Percentiles rank a stretch among this genome's conserved stretches.
Evolutionary conservation across 2,888 invertebrate genomes (phyloP).

Genomic region (Diachrysia chrysitis): DNA sequence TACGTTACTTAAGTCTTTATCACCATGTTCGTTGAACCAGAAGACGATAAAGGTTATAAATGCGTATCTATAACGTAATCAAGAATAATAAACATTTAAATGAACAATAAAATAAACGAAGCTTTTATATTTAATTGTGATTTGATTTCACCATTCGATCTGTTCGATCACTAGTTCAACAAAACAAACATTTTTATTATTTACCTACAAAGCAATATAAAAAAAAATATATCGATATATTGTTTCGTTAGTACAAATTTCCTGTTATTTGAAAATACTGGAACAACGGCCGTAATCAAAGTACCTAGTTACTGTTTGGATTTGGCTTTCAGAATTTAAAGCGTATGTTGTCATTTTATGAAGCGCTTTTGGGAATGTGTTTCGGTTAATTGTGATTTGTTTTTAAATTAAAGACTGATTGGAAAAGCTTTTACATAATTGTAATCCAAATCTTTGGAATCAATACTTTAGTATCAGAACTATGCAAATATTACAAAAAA

Average conservation of each 20-base stretch:
- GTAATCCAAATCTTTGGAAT: no score
- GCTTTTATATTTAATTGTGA: slow-evolving; percentile 18
- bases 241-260: slow-evolving; percentile 19
- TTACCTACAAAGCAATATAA: not conserved
- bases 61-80: no score
- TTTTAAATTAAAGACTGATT: not conserved
- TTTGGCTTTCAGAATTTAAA: slow-evolving; percentile 25
- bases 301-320: not conserved
- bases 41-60: no score
- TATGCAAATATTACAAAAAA: no score
- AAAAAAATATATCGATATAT: slow-evolving; percentile 23
- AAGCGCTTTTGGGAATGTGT: slow-evolving; percentile 12
- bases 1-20: no score
- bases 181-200: slow-evolving; percentile 24
- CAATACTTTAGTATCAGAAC: not conserved
- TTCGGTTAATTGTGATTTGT: not conserved
- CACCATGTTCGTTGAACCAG: no score
- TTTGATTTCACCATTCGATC: slow-evolving; percentile 10
- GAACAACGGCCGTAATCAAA: slow-evolving; percentile 14
- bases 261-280: slow-evolving; percentile 17
- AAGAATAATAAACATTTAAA: slow-evolving; percentile 16
- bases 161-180: slow-evolving; percentile 7
- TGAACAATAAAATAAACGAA: slow-evolving; percentile 21
- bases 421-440: no score
- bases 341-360: not conserved